Percentiles rank a stretch among this genome's conserved stretches.
phyloP scores from a whole-genome alignment of 2,888 invertebrate species.

The Magallana nippona region DNA sequence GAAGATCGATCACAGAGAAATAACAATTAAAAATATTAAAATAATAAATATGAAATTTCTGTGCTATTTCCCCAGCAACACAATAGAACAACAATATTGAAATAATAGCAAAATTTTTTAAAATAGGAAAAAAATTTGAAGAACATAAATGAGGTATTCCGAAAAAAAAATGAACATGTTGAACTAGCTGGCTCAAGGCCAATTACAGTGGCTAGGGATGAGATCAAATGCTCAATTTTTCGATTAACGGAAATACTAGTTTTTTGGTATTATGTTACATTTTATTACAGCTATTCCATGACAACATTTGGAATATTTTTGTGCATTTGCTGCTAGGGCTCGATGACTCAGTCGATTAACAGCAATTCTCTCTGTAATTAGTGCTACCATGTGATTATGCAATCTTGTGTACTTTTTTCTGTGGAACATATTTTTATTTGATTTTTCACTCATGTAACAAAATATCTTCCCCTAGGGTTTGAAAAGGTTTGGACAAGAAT shows the following conservation, averaged over 20 bases:
- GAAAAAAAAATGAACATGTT: no score
- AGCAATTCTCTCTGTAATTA: background rate
- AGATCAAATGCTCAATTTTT: background rate
- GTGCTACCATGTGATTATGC: background rate
- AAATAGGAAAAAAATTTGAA: no score
- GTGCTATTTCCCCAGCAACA: no score
- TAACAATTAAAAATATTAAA: no score
- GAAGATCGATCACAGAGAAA: no score
- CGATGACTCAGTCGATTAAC: background rate
- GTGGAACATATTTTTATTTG: background rate
- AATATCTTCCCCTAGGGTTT: background rate
- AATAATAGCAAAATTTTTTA: no score
- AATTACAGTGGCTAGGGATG: background rate
- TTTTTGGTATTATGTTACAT: background rate
- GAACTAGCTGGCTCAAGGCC: background rate
- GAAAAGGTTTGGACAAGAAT: background rate
- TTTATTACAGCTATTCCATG: background rate
- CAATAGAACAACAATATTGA: no score
- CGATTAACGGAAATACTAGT: background rate
- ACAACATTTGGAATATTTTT: background rate
- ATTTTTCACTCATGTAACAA: slow-evolving; percentile 1
- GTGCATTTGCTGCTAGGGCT: background rate
- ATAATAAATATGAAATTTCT: no score
- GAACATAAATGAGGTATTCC: no score
- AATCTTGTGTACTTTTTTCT: background rate